Evolutionary conservation across 2,888 invertebrate species (phyloP), one percentile per base, ranked within the genome.

Genomic region (Itoplectis maculator): DNA sequence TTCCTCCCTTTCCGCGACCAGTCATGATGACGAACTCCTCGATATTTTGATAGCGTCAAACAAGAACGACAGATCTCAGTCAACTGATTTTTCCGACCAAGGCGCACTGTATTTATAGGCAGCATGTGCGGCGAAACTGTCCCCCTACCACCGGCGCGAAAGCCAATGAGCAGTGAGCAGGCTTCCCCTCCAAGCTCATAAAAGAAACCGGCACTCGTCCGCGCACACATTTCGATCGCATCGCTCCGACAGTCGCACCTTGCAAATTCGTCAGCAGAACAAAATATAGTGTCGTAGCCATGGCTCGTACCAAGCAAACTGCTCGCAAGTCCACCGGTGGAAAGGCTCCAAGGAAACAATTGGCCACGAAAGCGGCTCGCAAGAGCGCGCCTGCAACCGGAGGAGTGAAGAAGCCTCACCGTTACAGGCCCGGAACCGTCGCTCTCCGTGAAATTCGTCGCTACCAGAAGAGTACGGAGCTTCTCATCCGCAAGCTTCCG

Each of bases 241-340:
- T n/a, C n/a, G n/a, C n/a, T n/a, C n/a, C n/a, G n/a, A n/a, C n/a
- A n/a, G n/a, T n/a, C n/a, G n/a, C n/a, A n/a, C n/a, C n/a, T n/a
- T n/a, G n/a, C n/a, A n/a, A 11, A 1, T n/a, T 45, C 42, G n/a
- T 8, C 9, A 6, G 6, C 9, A 42, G 23, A 1, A 29, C n/a
- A n/a, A n/a, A n/a, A n/a, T n/a, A 23, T 4, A 20, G 7, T 1
- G 4, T 9, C 8, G 18, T 65, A 13, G 37, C 42, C 79, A 95
- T 96, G 96, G 96, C 96, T 87, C 95, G 96, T 89, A 96, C 96
- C 8, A 96, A 96, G 93, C 96, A 96, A 88, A 96, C 96, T 1
- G 96, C 96, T 23, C 94, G 96, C 86, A 96, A 96, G 88, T 95
- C 95, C 0, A 96, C 96, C 49, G 96, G 96, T 88, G 96, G 96